These are phyloP conservation scores for Chymomyza costata DNA, from an alignment of 1,140 invertebrate genomes.

Conservation along the genomic window DNA sequence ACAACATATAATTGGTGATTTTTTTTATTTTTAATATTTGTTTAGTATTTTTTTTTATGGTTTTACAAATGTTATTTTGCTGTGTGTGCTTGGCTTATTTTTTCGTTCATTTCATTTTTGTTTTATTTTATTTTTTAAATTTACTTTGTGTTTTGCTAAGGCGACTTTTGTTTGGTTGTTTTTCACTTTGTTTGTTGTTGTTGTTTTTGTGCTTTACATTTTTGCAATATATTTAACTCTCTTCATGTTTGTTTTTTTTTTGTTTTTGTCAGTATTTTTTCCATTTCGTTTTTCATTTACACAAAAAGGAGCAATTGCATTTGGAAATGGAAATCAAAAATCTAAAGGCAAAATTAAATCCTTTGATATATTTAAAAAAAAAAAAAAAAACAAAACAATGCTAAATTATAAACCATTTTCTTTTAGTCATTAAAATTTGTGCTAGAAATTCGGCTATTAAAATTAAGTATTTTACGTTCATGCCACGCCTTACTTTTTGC, in stretches of 20 bases:
- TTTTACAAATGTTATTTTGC: constrained; percentile 49
- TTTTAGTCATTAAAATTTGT: constrained; percentile 49
- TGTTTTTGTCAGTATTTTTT: constrained; percentile 17
- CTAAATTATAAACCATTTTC: constrained; percentile 16
- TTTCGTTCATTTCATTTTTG: constrained; percentile 40
- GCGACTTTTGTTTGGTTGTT: constrained; percentile 72
- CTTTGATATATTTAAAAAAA: constrained; percentile 15
- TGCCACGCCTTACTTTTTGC: constrained; percentile 35
- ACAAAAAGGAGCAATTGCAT: constrained; percentile 44
- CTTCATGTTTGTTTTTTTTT: constrained; percentile 40
- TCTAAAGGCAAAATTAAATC: constrained; percentile 1
- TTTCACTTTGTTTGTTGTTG: constrained; percentile 33
- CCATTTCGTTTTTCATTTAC: constrained; percentile 36
- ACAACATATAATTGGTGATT: constrained; percentile 61
- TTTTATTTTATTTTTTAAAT: constrained; percentile 54
- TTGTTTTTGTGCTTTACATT: constrained; percentile 61
- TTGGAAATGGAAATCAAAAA: constrained; percentile 19
- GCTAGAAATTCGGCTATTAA: constrained; percentile 74
- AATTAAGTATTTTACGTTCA: constrained; percentile 69
- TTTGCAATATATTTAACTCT: constrained; percentile 67
- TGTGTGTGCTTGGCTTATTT: constrained; percentile 14
- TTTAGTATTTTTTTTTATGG: constrained; percentile 39
- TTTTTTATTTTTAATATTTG: constrained; percentile 11
- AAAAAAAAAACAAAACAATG: constrained; percentile 13
- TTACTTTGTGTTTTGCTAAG: constrained; percentile 68